These are phyloP conservation scores for Catostomus latipinnis DNA, from an alignment of 2,797 vertebrate genomes.

Conservation along the genomic window DNA sequence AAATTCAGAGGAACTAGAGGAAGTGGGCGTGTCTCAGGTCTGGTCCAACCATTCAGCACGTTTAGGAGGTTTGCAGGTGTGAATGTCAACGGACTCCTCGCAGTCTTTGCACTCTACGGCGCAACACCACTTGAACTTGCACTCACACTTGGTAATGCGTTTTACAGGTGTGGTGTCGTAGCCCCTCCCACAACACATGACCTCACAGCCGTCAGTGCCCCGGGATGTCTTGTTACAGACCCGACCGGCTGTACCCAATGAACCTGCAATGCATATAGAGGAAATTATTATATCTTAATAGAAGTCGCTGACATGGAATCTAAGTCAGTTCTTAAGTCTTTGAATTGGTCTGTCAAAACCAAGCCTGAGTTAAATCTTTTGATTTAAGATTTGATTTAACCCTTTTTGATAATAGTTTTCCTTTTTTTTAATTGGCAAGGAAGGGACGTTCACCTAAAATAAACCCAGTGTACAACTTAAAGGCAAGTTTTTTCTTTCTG, in stretches of 20 bases:
- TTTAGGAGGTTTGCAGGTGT: slow-evolving; percentile 97
- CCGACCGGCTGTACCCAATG: slow-evolving; percentile 92
- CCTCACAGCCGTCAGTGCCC: slow-evolving; percentile 94
- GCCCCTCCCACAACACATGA: slow-evolving; percentile 98
- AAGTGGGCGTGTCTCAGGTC: slow-evolving; percentile 72
- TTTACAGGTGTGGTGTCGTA: slow-evolving; percentile 95
- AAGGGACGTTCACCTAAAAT: no score
- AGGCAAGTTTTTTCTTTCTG: no score
- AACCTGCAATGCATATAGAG: slow-evolving; percentile 77
- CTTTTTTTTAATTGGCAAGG: no score
- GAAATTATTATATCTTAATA: not conserved
- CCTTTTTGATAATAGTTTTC: no score
- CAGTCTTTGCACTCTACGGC: slow-evolving; percentile 97
- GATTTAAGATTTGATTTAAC: no score
- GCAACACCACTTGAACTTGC: slow-evolving; percentile 99
- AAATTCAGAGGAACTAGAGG: slow-evolving; percentile 69
- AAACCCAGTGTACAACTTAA: no score
- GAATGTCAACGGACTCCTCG: slow-evolving; percentile 93
- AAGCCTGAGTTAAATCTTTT: no score
- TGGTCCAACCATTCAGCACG: slow-evolving; percentile 83
- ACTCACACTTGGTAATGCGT: slow-evolving; percentile 96
- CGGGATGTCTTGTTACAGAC: slow-evolving; percentile 92
- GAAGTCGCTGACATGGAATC: no score
- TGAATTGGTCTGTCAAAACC: no score
- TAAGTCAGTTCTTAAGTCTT: no score